phyloP scores from a whole-genome alignment of 2,113 vertebrate genomes.

The Brevimyrus niger region DNA sequence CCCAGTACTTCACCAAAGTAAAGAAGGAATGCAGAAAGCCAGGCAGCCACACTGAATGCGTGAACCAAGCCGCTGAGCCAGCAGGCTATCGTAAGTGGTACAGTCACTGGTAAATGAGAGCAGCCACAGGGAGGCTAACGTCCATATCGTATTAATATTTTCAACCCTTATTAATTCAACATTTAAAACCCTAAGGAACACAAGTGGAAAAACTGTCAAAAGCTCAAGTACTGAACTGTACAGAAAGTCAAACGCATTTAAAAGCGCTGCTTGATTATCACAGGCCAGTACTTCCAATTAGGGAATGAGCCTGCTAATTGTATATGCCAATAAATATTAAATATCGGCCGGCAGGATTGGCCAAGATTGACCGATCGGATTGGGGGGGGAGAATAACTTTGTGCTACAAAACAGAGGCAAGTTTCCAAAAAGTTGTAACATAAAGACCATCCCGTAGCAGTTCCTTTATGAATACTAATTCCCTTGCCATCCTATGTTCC shows the following conservation, averaged over 20 bases:
- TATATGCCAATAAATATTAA: not conserved
- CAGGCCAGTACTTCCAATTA: not conserved
- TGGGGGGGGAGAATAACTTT: too few species aligned
- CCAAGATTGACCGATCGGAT: not conserved
- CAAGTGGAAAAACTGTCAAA: not conserved
- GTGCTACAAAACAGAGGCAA: too few species aligned
- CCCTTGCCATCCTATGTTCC: not conserved
- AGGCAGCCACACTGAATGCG: not conserved
- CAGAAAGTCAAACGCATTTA: not conserved
- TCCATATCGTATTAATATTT: not conserved
- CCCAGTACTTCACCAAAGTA: not conserved
- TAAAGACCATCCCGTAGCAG: too few species aligned
- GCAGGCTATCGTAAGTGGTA: not conserved
- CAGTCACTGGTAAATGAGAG: not conserved
- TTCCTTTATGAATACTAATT: not conserved
- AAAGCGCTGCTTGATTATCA: not conserved
- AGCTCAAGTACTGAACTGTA: not conserved
- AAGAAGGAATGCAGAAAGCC: not conserved
- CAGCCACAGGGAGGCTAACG: not conserved
- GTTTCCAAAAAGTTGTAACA: too few species aligned
- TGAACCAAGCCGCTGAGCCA: not conserved
- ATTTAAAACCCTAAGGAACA: not conserved
- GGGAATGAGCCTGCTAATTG: not conserved
- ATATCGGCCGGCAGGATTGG: not conserved
- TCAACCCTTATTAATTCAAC: not conserved